phyloP scores from a whole-genome alignment of 1,140 invertebrate genomes.

The Saccostrea glomerata region DNA sequence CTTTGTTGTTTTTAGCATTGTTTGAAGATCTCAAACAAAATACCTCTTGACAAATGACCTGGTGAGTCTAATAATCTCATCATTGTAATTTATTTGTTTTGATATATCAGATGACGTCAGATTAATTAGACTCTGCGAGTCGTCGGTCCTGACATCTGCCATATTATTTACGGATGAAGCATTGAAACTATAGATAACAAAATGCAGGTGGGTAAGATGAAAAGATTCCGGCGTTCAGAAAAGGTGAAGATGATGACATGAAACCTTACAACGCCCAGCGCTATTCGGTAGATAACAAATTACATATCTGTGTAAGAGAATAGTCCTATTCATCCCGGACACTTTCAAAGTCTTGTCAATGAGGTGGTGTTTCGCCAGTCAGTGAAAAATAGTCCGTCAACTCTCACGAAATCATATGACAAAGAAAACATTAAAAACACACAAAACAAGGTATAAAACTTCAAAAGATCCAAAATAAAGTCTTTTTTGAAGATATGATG shows the following conservation, averaged over 20 bases:
- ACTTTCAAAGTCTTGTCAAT: constrained; percentile 34
- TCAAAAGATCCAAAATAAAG: constrained; percentile 31
- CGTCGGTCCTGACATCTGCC: constrained; percentile 41
- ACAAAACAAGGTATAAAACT: constrained; percentile 20
- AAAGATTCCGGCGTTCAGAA: constrained; percentile 42
- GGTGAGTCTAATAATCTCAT: constrained; percentile 31
- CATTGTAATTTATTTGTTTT: constrained; percentile 21
- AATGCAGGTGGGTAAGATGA: constrained; percentile 43
- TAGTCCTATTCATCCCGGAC: constrained; percentile 24
- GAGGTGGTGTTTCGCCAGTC: constrained; percentile 24
- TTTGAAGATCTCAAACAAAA: constrained; percentile 24
- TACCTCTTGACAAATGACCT: constrained; percentile 27
- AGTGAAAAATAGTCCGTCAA: constrained; percentile 34
- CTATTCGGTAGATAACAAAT: constrained; percentile 33
- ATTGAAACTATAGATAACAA: constrained; percentile 41
- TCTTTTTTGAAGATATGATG: constrained; percentile 2
- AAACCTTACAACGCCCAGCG: constrained; percentile 30
- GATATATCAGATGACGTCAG: constrained; percentile 38
- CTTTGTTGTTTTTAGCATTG: background rate
- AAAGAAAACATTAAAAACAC: constrained; percentile 6
- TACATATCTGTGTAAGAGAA: constrained; percentile 36
- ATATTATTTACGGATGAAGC: constrained; percentile 40
- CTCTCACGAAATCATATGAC: constrained; percentile 23
- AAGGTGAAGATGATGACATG: constrained; percentile 41
- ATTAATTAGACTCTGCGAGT: constrained; percentile 30